Evolutionary conservation across 2,113 vertebrate genomes (phyloP).

Genomic region (Pagrus major): DNA sequence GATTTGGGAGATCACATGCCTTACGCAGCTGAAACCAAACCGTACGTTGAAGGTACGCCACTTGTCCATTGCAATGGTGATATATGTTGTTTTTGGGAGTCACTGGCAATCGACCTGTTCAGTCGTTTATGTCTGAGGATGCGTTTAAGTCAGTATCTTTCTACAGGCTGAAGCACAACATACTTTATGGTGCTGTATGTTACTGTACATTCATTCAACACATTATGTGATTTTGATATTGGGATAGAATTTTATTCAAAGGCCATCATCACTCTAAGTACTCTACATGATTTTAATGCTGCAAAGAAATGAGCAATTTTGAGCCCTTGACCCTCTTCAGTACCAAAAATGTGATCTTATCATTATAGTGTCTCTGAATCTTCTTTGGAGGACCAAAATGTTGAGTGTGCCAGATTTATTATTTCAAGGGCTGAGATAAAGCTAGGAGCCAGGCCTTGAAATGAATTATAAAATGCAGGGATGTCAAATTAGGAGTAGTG

Average conservation of each 20-base stretch:
- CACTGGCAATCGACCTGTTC: too few species aligned
- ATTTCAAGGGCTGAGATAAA: constrained; percentile 18
- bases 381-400: constrained; percentile 1
- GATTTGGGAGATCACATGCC: too few species aligned
- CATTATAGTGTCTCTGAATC: not conserved
- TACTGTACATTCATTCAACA: not conserved
- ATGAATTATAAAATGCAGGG: not conserved
- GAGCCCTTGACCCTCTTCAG: not conserved
- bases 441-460: constrained; percentile 1
- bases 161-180: not conserved
- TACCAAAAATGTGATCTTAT: too few species aligned
- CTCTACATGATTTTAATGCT: not conserved
- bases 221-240: not conserved
- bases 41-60: too few species aligned
- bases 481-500: constrained; percentile 24
- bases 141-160: not conserved
- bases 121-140: too few species aligned
- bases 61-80: too few species aligned
- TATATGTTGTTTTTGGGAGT: too few species aligned
- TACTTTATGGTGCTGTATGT: not conserved
- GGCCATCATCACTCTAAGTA: not conserved
- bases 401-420: constrained; percentile 17
- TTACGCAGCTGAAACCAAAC: too few species aligned
- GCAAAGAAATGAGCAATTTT: not conserved
- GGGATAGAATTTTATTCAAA: not conserved